Percentiles rank a stretch among this genome's conserved stretches.
Evolutionary conservation across 35 echinoderm and acorn worm species (phyloP).

Genomic region (Stichopus chloronotus): DNA sequence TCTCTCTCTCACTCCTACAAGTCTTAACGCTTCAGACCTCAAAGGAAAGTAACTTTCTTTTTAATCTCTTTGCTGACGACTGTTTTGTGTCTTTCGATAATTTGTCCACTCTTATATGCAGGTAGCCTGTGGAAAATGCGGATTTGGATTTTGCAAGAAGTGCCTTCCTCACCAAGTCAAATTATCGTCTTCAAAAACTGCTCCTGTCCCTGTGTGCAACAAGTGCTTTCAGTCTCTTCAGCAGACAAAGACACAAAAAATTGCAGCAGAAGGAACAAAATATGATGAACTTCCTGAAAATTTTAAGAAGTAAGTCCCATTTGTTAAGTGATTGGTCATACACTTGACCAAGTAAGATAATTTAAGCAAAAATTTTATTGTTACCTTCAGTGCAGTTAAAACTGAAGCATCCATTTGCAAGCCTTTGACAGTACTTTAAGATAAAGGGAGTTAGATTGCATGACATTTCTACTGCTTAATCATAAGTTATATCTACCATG

Average conservation of each 20-base stretch:
- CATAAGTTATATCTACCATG: no score
- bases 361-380: no score
- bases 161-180: constrained; percentile 25
- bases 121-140: constrained; percentile 24
- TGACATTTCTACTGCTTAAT: no score
- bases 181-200: not conserved
- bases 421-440: no score
- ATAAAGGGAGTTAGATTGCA: no score
- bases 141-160: constrained; percentile 36
- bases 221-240: constrained; percentile 37
- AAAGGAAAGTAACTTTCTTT: no score
- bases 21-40: no score
- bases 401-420: no score
- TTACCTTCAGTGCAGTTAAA: no score
- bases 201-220: not conserved
- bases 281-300: constrained; percentile 45
- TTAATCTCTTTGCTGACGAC: no score
- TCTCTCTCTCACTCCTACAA: no score
- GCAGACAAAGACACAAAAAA: not conserved
- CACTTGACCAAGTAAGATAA: not conserved
- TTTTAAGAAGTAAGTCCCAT: constrained; percentile 22
- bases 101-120: not conserved
- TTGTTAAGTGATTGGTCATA: not conserved
- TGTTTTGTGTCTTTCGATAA: no score
- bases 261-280: not conserved